Evolutionary conservation across 2,888 invertebrate genomes (phyloP), one percentile per base, ranked within the genome.

Genomic region (Fragum whitleyi): DNA sequence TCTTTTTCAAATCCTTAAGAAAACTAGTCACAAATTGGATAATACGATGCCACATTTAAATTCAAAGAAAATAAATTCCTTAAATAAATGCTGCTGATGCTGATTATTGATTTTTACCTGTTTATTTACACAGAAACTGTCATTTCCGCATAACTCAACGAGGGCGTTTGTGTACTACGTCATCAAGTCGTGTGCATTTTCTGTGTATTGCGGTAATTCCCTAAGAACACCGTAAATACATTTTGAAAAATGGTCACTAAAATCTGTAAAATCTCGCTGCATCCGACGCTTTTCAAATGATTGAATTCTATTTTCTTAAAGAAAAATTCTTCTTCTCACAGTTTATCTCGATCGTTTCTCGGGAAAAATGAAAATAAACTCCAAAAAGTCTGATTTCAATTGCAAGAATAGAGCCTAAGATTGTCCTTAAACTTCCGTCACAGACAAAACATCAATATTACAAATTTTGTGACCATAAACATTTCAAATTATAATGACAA

Each of bases 161-260:
- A 70, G 32, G 36, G 6, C 55, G 19, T 21, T 3, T 81, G 83
- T 53, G 81, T 65, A 68, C 84, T 84, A 86, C 86, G 86, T 86
- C 86, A 86, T 81, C 81, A 75, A 19, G 57, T 70, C 72, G 19
- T 59, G 77, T 42, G 84, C 77, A 72, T 21, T 57, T 72, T 71
- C 16, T n/a, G 21, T 36, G 65, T 65, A 57, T 53, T 51, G 75
- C 32, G 70, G 55, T 51, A 53, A 67, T 67, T 72, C 36, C 55
- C 36, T 26, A 16, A 6, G 36, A 57, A 21, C n/a, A 16, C 16
- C 42, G 21, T n/a, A 32, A 42, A 3, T 14, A 65, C 55, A 32
- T 39, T 69, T 23, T 47, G 36, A 32, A 36, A 61, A 70, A 57
- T 55, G 69, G 68, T 74, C 75, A 73, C 70, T 57, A 76, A 76